phyloP scores from a whole-genome alignment of 2,888 invertebrate species.

The Syrista parreyssii region DNA sequence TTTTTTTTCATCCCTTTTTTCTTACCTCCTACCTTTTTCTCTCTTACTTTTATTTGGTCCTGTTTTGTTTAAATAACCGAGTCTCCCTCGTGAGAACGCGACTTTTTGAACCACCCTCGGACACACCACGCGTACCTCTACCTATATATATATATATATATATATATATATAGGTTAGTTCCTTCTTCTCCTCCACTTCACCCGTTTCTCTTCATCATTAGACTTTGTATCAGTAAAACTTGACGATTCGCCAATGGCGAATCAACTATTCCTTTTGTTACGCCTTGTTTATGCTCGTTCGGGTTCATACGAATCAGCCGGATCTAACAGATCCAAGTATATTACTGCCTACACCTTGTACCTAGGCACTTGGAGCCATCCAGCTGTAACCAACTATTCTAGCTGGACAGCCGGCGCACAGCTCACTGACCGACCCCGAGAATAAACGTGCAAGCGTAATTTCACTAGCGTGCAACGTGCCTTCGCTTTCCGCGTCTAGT shows the following conservation, averaged over 20 bases:
- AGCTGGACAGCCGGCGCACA: background rate
- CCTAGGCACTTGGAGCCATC: background rate
- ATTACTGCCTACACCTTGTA: background rate
- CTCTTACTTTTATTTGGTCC: background rate
- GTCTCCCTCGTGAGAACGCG: slow-evolving; percentile 36
- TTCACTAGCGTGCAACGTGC: background rate
- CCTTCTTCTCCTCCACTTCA: background rate
- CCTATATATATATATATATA: too few relatives aligned
- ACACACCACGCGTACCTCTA: slow-evolving; percentile 14
- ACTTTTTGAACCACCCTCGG: slow-evolving; percentile 3
- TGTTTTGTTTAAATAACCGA: slow-evolving; percentile 21
- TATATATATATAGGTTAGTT: background rate
- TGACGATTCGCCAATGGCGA: background rate
- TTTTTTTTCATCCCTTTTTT: slow-evolving; percentile 14
- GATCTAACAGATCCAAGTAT: background rate
- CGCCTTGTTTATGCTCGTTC: too few relatives aligned
- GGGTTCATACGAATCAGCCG: background rate
- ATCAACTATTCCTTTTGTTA: too few relatives aligned
- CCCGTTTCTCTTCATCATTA: too few relatives aligned
- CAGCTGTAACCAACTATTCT: background rate
- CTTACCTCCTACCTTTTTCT: background rate
- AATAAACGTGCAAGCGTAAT: background rate
- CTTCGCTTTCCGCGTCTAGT: background rate
- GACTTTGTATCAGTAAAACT: background rate
- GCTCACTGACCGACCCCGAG: background rate